Conservation (phyloP, 2,113 vertebrate genomes). For the Pontoporia blainvillei region DNA sequence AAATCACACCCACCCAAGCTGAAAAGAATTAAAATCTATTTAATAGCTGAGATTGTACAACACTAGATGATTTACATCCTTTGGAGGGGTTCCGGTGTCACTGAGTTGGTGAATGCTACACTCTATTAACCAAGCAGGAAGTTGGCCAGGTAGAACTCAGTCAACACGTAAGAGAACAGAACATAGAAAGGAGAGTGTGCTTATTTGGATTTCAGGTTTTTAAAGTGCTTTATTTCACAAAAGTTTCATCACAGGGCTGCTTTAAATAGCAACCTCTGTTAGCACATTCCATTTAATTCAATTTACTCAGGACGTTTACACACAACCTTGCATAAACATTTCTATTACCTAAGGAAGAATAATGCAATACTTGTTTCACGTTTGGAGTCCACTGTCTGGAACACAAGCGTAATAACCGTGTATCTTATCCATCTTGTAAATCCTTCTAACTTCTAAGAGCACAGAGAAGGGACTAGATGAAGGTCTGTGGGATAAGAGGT, state of each 20-base stretch:
- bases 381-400: not conserved
- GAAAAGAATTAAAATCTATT: conserved; percentile 34
- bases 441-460: not conserved
- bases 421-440: not conserved
- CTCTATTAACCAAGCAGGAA: conserved; percentile 6
- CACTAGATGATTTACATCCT: not conserved
- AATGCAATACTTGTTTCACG: not conserved
- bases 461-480: not conserved
- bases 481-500: not conserved
- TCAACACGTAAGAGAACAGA: not conserved
- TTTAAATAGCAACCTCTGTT: conserved; percentile 27
- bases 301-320: not conserved
- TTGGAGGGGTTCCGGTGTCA: not conserved
- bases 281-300: not conserved
- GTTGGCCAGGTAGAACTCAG: not conserved
- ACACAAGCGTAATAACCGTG: not conserved
- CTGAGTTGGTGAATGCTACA: not conserved
- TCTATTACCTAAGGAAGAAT: not conserved
- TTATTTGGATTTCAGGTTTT: not conserved
- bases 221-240: not conserved
- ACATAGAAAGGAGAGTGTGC: not conserved
- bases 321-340: not conserved
- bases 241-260: not conserved
- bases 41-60: not conserved
- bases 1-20: conserved; percentile 36